A percentile compares a stretch with the other conserved stretches of the same genome.
These are phyloP conservation scores for Temnopleurus reevesii DNA, from an alignment of 53 echinoderm and acorn worm genomes.

Conservation along the genomic window DNA sequence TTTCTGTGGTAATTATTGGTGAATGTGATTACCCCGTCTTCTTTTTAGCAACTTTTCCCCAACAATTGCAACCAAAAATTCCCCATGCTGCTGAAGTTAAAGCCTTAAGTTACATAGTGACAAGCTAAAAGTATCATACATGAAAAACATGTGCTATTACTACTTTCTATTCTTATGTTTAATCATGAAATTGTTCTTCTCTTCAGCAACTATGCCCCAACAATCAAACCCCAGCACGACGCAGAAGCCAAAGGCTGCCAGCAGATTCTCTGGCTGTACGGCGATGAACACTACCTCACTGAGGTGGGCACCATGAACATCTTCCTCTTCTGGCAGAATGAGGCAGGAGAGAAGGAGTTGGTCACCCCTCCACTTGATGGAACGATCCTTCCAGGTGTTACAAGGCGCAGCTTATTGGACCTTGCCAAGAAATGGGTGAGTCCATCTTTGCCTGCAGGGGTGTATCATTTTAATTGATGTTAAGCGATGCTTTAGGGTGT, in stretches of 20 bases:
- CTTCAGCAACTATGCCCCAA: conserved; percentile 87
- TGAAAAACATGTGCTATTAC: no score
- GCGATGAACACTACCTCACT: conserved; percentile 86
- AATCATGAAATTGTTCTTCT: not conserved
- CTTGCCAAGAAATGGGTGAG: conserved; percentile 84
- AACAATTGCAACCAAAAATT: no score
- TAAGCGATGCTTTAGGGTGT: no score
- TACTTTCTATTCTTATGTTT: no score
- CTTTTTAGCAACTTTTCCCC: no score
- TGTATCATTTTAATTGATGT: no score
- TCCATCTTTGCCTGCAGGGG: not conserved
- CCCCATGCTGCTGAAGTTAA: no score
- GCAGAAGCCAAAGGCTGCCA: conserved; percentile 86
- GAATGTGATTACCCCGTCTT: no score
- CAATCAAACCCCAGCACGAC: conserved; percentile 80
- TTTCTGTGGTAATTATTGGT: no score
- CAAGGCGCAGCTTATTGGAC: conserved; percentile 86
- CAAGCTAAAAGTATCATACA: no score
- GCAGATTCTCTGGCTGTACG: conserved; percentile 94
- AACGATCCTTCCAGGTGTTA: conserved; percentile 87
- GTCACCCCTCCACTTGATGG: conserved; percentile 93
- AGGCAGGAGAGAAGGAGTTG: conserved; percentile 83
- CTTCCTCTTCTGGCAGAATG: conserved; percentile 91
- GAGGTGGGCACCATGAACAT: conserved; percentile 99
- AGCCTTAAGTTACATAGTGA: no score